phyloP scores from a whole-genome alignment of 2,797 vertebrate species.

The Spheniscus humboldti region DNA sequence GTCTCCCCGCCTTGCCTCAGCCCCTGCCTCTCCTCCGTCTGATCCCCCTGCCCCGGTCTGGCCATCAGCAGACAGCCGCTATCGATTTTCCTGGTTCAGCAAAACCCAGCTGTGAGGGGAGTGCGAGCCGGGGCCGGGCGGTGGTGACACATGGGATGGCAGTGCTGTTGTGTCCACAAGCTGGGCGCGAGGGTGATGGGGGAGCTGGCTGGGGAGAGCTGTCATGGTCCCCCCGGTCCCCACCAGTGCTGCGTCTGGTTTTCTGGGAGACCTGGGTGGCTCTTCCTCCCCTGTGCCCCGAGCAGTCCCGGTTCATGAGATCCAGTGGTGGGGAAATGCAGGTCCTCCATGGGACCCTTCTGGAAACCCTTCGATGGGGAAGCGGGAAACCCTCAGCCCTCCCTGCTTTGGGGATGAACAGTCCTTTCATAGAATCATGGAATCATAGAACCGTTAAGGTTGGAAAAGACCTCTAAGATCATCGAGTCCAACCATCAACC shows the following conservation, averaged over 20 bases:
- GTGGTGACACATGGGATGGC: background rate
- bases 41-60: background rate
- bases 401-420: background rate
- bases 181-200: rapidly evolving
- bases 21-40: background rate
- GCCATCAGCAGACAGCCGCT: constrained; percentile 1
- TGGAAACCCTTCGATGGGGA: background rate
- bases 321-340: background rate
- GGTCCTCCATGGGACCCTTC: background rate
- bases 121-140: background rate
- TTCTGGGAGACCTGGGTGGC: background rate
- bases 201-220: background rate
- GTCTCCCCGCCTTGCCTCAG: background rate
- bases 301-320: background rate
- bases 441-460: no score
- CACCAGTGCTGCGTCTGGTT: rapidly evolving
- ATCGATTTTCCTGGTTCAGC: constrained; percentile 29
- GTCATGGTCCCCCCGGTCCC: background rate
- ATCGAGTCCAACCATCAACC: no score
- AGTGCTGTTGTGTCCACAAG: rapidly evolving
- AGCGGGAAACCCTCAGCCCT: background rate
- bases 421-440: background rate
- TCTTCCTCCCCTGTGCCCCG: background rate
- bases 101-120: background rate
- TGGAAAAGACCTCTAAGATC: no score